These are phyloP conservation scores for Imbricaverruca yamaguchii DNA, from an alignment of 2,888 invertebrate species.

Conservation along the genomic window DNA sequence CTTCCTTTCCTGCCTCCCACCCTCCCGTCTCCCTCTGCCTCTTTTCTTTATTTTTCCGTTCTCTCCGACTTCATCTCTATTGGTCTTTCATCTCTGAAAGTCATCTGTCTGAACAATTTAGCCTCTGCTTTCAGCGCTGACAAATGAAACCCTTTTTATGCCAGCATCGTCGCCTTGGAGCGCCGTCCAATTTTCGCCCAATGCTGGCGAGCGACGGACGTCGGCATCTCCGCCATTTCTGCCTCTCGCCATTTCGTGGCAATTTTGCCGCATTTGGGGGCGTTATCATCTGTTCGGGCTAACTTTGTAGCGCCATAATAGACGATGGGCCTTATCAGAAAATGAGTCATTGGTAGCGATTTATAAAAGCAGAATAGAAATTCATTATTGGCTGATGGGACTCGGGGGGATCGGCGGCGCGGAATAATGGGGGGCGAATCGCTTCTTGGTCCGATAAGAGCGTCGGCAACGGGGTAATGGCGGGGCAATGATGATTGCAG, in stretches of 20 bases:
- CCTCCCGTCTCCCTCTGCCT: background rate
- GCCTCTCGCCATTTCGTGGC: background rate
- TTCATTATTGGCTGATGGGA: conserved; percentile 21
- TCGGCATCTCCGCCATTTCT: background rate
- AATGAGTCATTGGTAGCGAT: conserved; percentile 22
- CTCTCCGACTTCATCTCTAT: background rate
- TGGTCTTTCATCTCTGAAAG: background rate
- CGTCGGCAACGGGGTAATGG: background rate
- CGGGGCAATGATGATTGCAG: conserved; percentile 10
- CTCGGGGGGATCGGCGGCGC: conserved; percentile 12
- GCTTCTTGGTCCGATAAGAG: conserved; percentile 2
- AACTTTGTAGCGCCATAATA: conserved; percentile 20
- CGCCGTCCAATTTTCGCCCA: conserved; percentile 1
- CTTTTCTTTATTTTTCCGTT: background rate
- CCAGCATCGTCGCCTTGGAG: background rate
- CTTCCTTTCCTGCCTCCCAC: too few relatives aligned
- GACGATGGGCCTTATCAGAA: conserved; percentile 19
- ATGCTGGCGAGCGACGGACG: background rate
- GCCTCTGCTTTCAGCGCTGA: background rate
- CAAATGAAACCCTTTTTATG: conserved; percentile 1
- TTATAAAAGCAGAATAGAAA: conserved; percentile 22
- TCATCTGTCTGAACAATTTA: background rate
- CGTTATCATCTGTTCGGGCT: conserved; percentile 6
- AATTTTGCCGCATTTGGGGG: background rate
- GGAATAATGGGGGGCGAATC: background rate